These are phyloP conservation scores for Sphaeridia pumilis DNA, from an alignment of 2,888 invertebrate genomes.

Conservation along the genomic window DNA sequence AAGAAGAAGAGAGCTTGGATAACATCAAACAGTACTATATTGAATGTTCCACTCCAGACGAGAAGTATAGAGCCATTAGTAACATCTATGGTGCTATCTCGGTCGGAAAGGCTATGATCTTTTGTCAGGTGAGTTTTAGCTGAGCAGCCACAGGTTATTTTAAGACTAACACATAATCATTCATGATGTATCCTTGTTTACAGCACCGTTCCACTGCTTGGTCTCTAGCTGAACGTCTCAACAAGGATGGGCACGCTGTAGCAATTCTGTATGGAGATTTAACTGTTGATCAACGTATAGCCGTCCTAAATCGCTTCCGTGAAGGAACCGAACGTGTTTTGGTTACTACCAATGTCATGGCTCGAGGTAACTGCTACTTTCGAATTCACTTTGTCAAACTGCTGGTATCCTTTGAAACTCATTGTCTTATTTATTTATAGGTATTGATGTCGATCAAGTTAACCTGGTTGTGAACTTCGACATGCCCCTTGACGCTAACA, in stretches of 20 bases:
- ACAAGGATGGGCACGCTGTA: conserved; percentile 84
- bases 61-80: conserved; percentile 84
- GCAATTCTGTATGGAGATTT: conserved; percentile 86
- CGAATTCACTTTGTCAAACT: not conserved
- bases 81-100: conserved; percentile 94
- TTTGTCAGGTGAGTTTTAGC: conserved; percentile 65
- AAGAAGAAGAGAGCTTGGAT: conserved; percentile 89
- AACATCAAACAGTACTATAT: conserved; percentile 97
- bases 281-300: conserved; percentile 83
- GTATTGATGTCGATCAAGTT: conserved; percentile 95
- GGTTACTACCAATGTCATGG: conserved; percentile 19
- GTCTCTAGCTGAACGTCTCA: conserved; percentile 83
- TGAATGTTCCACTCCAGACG: conserved; percentile 66
- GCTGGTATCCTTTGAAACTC: too few species aligned
- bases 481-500: conserved; percentile 69
- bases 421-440: conserved; percentile 44
- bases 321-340: conserved; percentile 80
- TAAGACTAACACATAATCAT: too few species aligned
- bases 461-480: conserved; percentile 98
- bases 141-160: too few species aligned
- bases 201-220: conserved; percentile 74
- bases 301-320: conserved; percentile 81
- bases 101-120: conserved; percentile 96
- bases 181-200: conserved; percentile 27
- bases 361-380: conserved; percentile 15